Evolutionary conservation across 2,888 invertebrate species (phyloP), one percentile per base, ranked within the genome.

Genomic region (Sphecodes monilicornis): DNA sequence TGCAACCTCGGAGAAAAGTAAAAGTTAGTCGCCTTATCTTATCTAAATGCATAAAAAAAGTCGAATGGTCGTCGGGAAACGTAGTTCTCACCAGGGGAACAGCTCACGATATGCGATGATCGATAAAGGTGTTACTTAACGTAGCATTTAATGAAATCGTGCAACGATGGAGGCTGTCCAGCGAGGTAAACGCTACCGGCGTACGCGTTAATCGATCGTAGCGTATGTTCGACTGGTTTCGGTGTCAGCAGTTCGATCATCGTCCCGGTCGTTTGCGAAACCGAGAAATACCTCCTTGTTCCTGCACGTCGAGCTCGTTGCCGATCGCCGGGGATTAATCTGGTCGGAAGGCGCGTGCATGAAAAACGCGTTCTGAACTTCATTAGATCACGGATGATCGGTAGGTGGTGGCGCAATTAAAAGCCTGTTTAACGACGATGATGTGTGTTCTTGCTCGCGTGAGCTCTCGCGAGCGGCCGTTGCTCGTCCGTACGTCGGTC

Each of bases 321-420:
- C 29, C 18, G 57, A 11, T 57, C 41, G n/a, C n/a, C 16, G n/a
- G 13, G 57, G 16, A 70, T 39, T 64, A 26, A 69, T 54, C 77
- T 41, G 46, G 54, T 54, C 41, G 66, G 36, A 29, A 29, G 72
- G 46, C 32, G 64, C n/a, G 41, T 26, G 64, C 18, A 64, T 39
- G 64, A 78, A 72, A 78, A 71, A 73, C 78, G 64, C 43, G 76
- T 3, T 13, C 29, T 36, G 64, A 22, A 64, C 64, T 72, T 78
- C 46, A 73, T 78, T 78, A 66, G 64, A 73, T 73, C 78, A 64
- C 64, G 18, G 32, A 6, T 60, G 43, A 60, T 68, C 64, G 77
- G 64, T 76, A 26, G 50, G n/a, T 18, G 77, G 71, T 46, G 77
- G 60, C 41, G 75, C 66, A 82, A 81, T 82, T 82, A 78, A 82